Base-by-base conservation (phyloP, 2,797 vertebrate species). In the Alectoris magna region DNA sequence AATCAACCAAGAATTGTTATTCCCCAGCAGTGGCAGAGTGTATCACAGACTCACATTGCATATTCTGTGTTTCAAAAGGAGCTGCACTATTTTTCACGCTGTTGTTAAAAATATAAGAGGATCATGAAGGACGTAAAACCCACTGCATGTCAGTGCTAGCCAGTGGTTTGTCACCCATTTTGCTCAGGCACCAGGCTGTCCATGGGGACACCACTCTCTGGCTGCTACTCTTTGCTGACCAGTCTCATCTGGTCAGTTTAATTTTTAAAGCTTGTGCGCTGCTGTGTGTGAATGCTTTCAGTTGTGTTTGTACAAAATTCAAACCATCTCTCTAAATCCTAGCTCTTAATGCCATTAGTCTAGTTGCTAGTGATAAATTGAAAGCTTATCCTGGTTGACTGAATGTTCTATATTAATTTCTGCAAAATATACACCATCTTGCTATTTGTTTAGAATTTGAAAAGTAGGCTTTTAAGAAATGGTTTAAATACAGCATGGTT, bases 271-370 rank as follows among this genome's bases (percentile, higher is more conserved):
- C n/a, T 31, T 26, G 60, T 80, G 43, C 70, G 60, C 77, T 77
- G 34, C 84, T 70, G 66, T 82, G 74, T 87, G 84, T 75, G 87
- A 87, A 84, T 46, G 53, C 74, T 87, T 94, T 93, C 74, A 67
- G 46, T 55, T 60, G 31, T 76, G 53, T 94, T 93, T 83, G 82
- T 49, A 74, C 60, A 55, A 69, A 95, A 79, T 67, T 91, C 74
- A 62, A 79, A 79, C 76, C 56, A 58, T 63, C 51, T 46, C 43
- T 60, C n/a, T 55, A 83, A 88, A 39, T 79, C 91, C 43, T 66
- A 78, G 67, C 46, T 81, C 92, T 88, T 78, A 69, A 82, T 93
- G 72, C 46, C 55, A 63, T 88, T 84, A 71, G 29, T 22, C 51
- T 84, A 39, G 14, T 81, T 83, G 39, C 77, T 69, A 55, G 17